A percentile compares a stretch with the other conserved stretches of the same genome.
Conservation (phyloP, 2,113 vertebrate species). For the Monopterus albus region DNA sequence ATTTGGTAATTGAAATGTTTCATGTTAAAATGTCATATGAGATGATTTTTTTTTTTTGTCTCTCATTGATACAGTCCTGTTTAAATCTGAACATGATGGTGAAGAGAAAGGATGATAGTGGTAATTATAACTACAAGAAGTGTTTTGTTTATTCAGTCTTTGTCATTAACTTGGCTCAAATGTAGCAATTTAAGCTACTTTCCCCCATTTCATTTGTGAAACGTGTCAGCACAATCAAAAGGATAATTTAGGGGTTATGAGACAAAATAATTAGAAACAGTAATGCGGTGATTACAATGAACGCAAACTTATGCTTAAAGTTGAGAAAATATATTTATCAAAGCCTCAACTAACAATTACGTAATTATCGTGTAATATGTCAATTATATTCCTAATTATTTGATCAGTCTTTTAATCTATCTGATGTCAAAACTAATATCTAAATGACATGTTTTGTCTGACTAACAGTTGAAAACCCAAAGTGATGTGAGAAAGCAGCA, state of each 20-base stretch:
- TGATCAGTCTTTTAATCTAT: background rate
- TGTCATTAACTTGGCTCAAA: background rate
- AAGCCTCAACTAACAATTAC: background rate
- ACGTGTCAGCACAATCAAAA: background rate
- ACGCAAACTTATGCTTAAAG: background rate
- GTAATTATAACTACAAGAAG: slow-evolving; percentile 12
- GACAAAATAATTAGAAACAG: background rate
- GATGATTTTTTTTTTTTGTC: background rate
- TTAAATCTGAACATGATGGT: background rate
- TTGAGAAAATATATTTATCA: background rate
- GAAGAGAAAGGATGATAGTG: background rate
- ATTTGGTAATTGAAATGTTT: slow-evolving; percentile 28
- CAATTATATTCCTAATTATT: too few relatives aligned
- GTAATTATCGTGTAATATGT: too few relatives aligned
- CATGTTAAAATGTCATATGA: background rate
- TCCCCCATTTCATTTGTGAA: background rate
- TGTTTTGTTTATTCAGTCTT: slow-evolving; percentile 2
- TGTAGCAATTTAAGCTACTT: background rate
- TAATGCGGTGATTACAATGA: background rate
- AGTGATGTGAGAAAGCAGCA: too few relatives aligned
- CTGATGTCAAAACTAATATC: background rate
- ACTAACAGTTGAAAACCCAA: too few relatives aligned
- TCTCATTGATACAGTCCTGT: background rate
- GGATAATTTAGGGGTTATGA: background rate
- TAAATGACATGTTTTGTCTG: background rate